These are phyloP conservation scores for Platycheirus rosarum DNA, from an alignment of 2,888 invertebrate genomes.

Conservation along the genomic window DNA sequence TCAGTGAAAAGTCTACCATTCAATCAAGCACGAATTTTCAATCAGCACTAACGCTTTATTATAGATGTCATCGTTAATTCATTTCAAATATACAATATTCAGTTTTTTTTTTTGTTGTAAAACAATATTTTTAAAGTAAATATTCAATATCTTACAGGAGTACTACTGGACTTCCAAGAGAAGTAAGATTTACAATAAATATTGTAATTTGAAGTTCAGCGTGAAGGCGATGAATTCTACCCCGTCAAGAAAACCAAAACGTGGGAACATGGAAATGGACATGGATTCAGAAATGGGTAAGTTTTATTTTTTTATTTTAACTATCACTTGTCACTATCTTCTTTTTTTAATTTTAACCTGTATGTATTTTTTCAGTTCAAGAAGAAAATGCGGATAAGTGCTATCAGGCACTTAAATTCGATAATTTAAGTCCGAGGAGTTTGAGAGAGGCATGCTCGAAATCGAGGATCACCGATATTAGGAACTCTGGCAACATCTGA, in stretches of 20 bases:
- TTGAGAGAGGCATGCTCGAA: background rate
- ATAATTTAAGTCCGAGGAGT: background rate
- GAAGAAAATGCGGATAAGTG: background rate
- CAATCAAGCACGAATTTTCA: too few species aligned
- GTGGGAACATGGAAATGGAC: background rate
- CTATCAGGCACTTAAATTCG: slow-evolving; percentile 1
- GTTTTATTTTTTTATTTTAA: background rate
- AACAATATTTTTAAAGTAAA: too few species aligned
- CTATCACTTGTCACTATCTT: background rate
- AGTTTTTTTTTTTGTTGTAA: too few species aligned
- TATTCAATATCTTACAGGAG: slow-evolving; percentile 12
- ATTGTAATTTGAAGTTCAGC: slow-evolving; percentile 12
- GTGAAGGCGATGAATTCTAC: slow-evolving; percentile 19
- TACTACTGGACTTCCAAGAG: slow-evolving; percentile 29
- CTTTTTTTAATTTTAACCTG: too few species aligned
- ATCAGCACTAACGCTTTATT: too few species aligned
- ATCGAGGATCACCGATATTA: background rate
- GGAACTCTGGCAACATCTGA: background rate
- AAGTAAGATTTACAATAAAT: slow-evolving; percentile 39
- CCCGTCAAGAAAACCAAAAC: slow-evolving; percentile 1
- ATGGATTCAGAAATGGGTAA: background rate
- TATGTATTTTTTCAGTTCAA: background rate
- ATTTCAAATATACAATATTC: too few species aligned
- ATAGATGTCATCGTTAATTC: too few species aligned
- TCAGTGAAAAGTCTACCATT: too few species aligned